Evolutionary conservation across 2,888 invertebrate species (phyloP).

Genomic region (Bellardia pandia): DNA sequence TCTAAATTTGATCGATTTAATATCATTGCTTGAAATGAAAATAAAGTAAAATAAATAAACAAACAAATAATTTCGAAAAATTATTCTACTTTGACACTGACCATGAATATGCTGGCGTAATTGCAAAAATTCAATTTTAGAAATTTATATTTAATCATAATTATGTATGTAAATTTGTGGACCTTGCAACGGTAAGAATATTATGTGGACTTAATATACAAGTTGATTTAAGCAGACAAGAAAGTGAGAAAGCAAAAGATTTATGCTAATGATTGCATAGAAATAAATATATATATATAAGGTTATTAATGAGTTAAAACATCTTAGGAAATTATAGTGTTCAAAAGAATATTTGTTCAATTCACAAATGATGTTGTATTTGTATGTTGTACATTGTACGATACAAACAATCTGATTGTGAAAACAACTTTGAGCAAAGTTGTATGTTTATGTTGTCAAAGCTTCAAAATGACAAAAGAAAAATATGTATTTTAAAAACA

Average conservation of each 20-base stretch:
- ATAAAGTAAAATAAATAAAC: constrained; percentile 42
- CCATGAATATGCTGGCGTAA: constrained; percentile 39
- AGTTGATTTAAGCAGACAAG: background rate
- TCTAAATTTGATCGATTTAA: constrained; percentile 57
- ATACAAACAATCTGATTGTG: too few relatives aligned
- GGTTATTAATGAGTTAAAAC: background rate
- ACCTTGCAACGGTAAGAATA: constrained; percentile 17
- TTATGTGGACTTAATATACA: background rate
- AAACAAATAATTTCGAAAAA: constrained; percentile 44
- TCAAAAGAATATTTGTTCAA: too few relatives aligned
- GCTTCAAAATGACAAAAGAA: too few relatives aligned
- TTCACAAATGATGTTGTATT: too few relatives aligned
- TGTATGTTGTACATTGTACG: too few relatives aligned
- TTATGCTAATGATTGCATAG: background rate
- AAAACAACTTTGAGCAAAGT: too few relatives aligned
- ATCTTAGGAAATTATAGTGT: too few relatives aligned
- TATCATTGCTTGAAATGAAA: constrained; percentile 48
- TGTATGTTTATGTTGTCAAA: too few relatives aligned
- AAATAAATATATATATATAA: background rate
- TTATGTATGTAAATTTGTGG: background rate
- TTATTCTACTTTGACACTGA: constrained; percentile 48
- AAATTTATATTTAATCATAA: background rate
- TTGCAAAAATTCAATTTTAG: constrained; percentile 29
- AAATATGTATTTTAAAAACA: too few relatives aligned
- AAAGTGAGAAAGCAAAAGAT: background rate